These are phyloP conservation scores for Scolopax mira DNA, from an alignment of 2,113 vertebrate species.

Conservation along the genomic window DNA sequence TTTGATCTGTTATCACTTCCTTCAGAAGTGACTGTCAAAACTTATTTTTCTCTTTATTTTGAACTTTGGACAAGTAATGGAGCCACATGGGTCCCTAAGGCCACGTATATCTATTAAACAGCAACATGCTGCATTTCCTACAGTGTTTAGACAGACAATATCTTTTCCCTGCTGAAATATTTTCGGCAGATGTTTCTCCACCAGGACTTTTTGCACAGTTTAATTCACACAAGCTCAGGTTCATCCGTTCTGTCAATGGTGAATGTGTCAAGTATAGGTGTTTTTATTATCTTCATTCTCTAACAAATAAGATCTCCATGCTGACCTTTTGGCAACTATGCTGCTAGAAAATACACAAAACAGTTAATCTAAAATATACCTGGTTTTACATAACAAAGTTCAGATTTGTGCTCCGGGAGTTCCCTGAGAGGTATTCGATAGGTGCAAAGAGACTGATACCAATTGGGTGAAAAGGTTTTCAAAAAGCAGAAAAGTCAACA, in stretches of 20 bases:
- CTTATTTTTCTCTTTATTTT: conserved; percentile 68
- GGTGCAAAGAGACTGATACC: neutral
- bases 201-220: conserved; percentile 37
- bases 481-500: neutral
- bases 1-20: conserved; percentile 78
- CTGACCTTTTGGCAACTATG: neutral
- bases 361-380: neutral
- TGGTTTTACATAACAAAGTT: neutral
- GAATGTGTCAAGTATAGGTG: neutral
- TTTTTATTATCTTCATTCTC: neutral
- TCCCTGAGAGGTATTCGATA: neutral
- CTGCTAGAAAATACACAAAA: neutral
- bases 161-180: conserved; percentile 18
- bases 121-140: conserved; percentile 27
- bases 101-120: conserved; percentile 52
- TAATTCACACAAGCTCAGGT: conserved; percentile 10
- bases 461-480: neutral
- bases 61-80: conserved; percentile 48
- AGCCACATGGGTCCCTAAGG: conserved; percentile 49
- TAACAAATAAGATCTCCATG: neutral
- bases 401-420: neutral
- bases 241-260: neutral
- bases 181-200: neutral
- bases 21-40: conserved; percentile 62
- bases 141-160: neutral